Conservation (phyloP, 2,888 invertebrate species). For the Chalcis sispes region DNA sequence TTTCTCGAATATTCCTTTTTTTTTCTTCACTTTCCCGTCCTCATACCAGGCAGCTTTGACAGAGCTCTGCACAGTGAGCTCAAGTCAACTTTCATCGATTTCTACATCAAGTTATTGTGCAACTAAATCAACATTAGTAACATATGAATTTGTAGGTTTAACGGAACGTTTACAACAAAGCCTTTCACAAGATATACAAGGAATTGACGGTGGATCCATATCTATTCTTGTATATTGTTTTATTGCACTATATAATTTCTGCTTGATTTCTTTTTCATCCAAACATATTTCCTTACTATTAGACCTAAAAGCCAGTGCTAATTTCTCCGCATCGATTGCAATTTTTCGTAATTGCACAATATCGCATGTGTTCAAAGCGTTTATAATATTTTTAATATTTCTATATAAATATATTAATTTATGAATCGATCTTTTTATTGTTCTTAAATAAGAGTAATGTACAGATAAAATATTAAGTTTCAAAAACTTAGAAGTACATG, state of each 20-base stretch:
- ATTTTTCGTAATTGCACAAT: constrained; percentile 9
- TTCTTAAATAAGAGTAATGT: not conserved
- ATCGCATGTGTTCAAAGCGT: not conserved
- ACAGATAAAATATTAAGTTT: constrained; percentile 13
- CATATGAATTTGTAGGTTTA: not conserved
- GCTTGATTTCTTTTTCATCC: constrained; percentile 16
- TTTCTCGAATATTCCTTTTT: too few relatives aligned
- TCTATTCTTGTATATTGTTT: constrained; percentile 52
- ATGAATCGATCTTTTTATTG: constrained; percentile 18
- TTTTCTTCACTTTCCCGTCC: too few relatives aligned
- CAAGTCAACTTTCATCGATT: not conserved
- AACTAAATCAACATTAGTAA: not conserved
- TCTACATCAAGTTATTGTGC: not conserved
- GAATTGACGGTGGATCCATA: not conserved
- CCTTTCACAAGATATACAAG: constrained; percentile 23
- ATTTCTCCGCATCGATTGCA: not conserved
- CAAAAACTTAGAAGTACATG: constrained; percentile 13
- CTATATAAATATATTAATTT: not conserved
- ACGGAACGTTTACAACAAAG: not conserved
- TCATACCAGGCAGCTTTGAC: too few relatives aligned
- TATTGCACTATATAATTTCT: constrained; percentile 24
- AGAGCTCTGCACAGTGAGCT: too few relatives aligned
- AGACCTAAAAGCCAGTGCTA: not conserved
- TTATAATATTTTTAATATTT: not conserved
- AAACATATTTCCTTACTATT: constrained; percentile 7